Evolutionary conservation across 1,140 invertebrate species (phyloP).

Genomic region (Zaprionus nigranus): DNA sequence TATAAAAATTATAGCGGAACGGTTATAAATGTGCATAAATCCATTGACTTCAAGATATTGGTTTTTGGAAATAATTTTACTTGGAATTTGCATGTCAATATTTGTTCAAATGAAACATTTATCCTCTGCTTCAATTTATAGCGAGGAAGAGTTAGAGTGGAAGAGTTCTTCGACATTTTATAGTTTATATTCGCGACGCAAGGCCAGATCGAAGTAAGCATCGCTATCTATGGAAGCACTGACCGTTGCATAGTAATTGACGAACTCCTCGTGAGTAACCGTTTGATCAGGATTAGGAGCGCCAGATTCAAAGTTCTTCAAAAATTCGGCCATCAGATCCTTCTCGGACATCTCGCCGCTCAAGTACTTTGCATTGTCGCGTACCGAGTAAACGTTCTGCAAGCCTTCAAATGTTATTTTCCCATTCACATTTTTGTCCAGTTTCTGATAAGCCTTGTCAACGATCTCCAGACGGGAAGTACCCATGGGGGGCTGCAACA

Average conservation of each 20-base stretch:
- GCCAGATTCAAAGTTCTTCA: constrained; percentile 93
- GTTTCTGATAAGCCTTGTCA: constrained; percentile 93
- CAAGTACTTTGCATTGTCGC: constrained; percentile 87
- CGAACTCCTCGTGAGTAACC: constrained; percentile 95
- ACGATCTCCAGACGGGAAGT: constrained; percentile 90
- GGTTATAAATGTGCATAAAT: too few relatives aligned
- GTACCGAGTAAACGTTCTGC: constrained; percentile 70
- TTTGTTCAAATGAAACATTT: too few relatives aligned
- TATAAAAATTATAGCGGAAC: too few relatives aligned
- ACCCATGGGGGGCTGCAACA: constrained; percentile 92
- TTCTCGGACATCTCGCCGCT: constrained; percentile 95
- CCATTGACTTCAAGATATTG: too few relatives aligned
- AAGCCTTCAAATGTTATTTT: constrained; percentile 94
- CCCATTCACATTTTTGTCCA: constrained; percentile 94
- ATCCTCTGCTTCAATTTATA: too few relatives aligned
- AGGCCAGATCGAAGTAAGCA: constrained; percentile 97
- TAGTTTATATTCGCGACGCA: constrained; percentile 95
- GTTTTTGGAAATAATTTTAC: too few relatives aligned
- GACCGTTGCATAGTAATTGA: constrained; percentile 96
- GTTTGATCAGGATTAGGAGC: constrained; percentile 90
- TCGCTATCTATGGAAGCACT: constrained; percentile 97
- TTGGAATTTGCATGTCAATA: too few relatives aligned
- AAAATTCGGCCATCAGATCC: constrained; percentile 91
- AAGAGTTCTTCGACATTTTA: constrained; percentile 85
- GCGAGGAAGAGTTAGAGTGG: too few relatives aligned